A percentile compares a stretch with the other conserved stretches of the same genome.
Evolutionary conservation across 2,888 invertebrate genomes (phyloP).

Genomic region (Microchrysa polita): DNA sequence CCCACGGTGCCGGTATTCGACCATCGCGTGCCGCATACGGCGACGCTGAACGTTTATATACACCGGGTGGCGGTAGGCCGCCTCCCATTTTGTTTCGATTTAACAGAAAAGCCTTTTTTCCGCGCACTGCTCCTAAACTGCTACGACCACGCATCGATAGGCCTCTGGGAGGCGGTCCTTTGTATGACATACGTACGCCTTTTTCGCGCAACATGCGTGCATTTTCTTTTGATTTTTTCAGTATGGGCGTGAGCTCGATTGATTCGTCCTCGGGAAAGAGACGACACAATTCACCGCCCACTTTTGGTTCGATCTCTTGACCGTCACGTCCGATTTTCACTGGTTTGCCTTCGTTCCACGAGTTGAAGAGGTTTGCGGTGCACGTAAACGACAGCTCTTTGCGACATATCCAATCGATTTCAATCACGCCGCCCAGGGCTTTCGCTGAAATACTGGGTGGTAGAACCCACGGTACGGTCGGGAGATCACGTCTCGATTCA

Average conservation of each 20-base stretch:
- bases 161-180: slow-evolving; percentile 67
- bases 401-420: slow-evolving; percentile 96
- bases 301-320: slow-evolving; percentile 95
- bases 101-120: slow-evolving; percentile 73
- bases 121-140: slow-evolving; percentile 63
- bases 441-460: slow-evolving; percentile 93
- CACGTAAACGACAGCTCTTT: slow-evolving; percentile 93
- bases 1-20: slow-evolving; percentile 70
- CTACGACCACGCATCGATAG: slow-evolving; percentile 63
- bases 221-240: slow-evolving; percentile 86
- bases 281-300: slow-evolving; percentile 90
- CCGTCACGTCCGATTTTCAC: slow-evolving; percentile 99
- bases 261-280: slow-evolving; percentile 93
- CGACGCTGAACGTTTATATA: slow-evolving; percentile 67
- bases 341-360: slow-evolving; percentile 98
- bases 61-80: slow-evolving; percentile 52
- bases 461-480: slow-evolving; percentile 91
- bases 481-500: slow-evolving; percentile 89
- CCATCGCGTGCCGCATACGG: slow-evolving; percentile 69
- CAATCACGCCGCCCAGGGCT: slow-evolving; percentile 94
- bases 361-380: slow-evolving; percentile 92
- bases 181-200: slow-evolving; percentile 63
- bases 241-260: slow-evolving; percentile 87
- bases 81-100: slow-evolving; percentile 70
- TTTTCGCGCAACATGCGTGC: slow-evolving; percentile 71